A percentile compares a stretch with the other conserved stretches of the same genome.
Evolutionary conservation across 2,797 vertebrate species (phyloP).

Genomic region (Sebastes ruberrimus): DNA sequence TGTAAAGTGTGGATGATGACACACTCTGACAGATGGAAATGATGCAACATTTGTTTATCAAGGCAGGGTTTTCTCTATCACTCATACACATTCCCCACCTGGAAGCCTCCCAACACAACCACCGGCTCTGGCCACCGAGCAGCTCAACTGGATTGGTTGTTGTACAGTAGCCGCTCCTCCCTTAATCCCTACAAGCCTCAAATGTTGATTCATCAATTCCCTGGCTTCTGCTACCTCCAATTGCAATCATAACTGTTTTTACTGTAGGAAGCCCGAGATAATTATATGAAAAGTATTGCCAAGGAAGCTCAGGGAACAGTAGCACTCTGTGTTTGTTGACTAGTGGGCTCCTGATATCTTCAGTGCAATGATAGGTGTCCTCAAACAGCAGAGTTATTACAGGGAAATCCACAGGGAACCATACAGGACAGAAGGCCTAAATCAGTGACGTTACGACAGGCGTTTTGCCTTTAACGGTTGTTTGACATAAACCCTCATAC

Average conservation of each 20-base stretch:
- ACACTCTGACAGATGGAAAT: slow-evolving; percentile 33
- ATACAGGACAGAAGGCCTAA: neutral
- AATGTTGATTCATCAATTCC: neutral
- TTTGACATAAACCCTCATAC: neutral
- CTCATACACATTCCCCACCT: slow-evolving; percentile 10
- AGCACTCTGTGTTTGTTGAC: neutral
- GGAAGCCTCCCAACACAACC: neutral
- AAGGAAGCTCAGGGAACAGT: neutral
- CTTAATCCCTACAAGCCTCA: neutral
- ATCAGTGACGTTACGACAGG: neutral
- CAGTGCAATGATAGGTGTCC: neutral
- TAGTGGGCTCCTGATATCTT: neutral
- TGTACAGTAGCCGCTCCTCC: neutral
- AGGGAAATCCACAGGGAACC: neutral
- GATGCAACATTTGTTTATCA: slow-evolving; percentile 31
- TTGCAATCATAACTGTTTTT: neutral
- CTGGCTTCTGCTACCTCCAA: neutral
- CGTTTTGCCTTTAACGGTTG: rapidly evolving
- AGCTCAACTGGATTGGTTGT: neutral
- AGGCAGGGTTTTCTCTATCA: neutral
- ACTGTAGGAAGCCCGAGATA: neutral
- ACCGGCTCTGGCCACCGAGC: neutral
- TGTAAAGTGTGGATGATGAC: slow-evolving; percentile 43
- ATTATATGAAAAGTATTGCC: neutral
- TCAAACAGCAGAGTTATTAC: slow-evolving; percentile 6